Evolutionary conservation across 2,888 invertebrate species (phyloP).

Genomic region (Zeuzera pyrina): DNA sequence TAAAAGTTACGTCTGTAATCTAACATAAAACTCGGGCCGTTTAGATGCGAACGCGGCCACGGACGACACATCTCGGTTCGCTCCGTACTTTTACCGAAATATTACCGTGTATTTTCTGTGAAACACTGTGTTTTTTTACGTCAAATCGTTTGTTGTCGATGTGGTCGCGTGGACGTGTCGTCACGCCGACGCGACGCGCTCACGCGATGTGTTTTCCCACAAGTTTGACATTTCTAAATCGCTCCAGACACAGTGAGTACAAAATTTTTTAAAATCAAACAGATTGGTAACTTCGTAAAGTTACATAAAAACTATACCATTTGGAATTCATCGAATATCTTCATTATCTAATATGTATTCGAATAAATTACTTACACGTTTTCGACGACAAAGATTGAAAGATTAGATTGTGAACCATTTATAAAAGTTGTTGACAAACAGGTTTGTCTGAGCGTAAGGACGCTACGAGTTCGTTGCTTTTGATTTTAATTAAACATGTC

Average conservation of each 20-base stretch:
- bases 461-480: no score
- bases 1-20: slow-evolving; percentile 75
- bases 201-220: slow-evolving; percentile 38
- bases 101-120: slow-evolving; percentile 59
- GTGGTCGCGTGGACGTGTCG: slow-evolving; percentile 40
- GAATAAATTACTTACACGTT: no score
- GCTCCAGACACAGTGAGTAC: slow-evolving; percentile 50
- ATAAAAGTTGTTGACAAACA: no score
- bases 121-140: slow-evolving; percentile 55
- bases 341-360: no score
- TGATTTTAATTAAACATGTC: no score
- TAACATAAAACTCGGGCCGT: slow-evolving; percentile 74
- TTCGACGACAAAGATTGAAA: no score
- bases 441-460: no score
- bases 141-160: slow-evolving; percentile 43
- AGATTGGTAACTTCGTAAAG: no score
- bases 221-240: slow-evolving; percentile 44
- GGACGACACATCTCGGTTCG: slow-evolving; percentile 71
- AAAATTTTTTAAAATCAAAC: no score
- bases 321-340: no score
- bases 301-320: no score
- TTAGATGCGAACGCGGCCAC: slow-evolving; percentile 73
- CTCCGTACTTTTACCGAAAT: slow-evolving; percentile 73
- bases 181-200: slow-evolving; percentile 39
- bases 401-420: no score